These are phyloP conservation scores for Orthosia gracilis DNA, from an alignment of 2,888 invertebrate species.

Conservation along the genomic window DNA sequence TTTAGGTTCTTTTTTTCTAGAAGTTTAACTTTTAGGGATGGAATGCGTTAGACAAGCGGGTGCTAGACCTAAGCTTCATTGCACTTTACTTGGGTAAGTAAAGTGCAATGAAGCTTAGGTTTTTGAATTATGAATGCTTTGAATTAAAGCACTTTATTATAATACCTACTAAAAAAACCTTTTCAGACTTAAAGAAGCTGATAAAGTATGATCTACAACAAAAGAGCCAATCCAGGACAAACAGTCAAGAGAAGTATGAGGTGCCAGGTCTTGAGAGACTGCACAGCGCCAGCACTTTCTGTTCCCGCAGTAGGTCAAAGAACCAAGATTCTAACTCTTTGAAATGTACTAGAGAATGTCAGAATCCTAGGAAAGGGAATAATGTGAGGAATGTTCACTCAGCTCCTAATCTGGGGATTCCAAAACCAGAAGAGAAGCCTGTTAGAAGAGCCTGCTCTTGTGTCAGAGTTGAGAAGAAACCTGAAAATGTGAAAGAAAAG, in stretches of 20 bases:
- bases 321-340: slow-evolving; percentile 67
- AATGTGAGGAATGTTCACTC: slow-evolving; percentile 77
- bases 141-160: neutral
- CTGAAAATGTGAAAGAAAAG: slow-evolving; percentile 73
- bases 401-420: slow-evolving; percentile 78
- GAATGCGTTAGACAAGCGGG: neutral
- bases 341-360: slow-evolving; percentile 79
- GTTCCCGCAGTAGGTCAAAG: slow-evolving; percentile 84
- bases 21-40: neutral
- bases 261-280: slow-evolving; percentile 83
- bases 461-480: slow-evolving; percentile 79
- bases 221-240: slow-evolving; percentile 64
- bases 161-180: neutral
- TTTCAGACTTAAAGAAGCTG: slow-evolving; percentile 92
- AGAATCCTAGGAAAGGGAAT: slow-evolving; percentile 62
- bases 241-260: slow-evolving; percentile 70
- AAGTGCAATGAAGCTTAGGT: no score
- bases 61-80: no score
- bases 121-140: neutral
- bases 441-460: slow-evolving; percentile 84
- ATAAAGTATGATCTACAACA: slow-evolving; percentile 92
- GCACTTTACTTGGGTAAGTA: no score
- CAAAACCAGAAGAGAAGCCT: slow-evolving; percentile 72
- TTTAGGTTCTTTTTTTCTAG: no score
- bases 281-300: slow-evolving; percentile 88